phyloP scores from a whole-genome alignment of 2,888 invertebrate species.

The Tineola bisselliella region DNA sequence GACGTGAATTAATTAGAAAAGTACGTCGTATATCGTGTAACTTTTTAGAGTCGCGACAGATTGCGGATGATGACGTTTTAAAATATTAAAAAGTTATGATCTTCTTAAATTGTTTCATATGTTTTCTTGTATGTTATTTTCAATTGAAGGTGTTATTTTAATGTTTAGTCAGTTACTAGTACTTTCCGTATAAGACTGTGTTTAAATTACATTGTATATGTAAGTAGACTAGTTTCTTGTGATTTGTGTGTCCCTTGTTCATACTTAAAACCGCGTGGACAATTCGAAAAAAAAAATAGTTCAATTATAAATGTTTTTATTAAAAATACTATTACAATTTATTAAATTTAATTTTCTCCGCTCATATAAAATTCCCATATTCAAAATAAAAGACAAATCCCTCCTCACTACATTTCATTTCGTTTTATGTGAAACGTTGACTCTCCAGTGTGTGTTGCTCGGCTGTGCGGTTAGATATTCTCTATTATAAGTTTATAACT shows the following conservation, averaged over 20 bases:
- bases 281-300: too few species aligned
- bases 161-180: too few species aligned
- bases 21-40: not conserved
- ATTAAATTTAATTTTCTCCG: too few species aligned
- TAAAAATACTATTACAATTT: too few species aligned
- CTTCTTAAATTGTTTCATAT: not conserved
- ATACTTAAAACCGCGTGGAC: too few species aligned
- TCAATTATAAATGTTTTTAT: too few species aligned
- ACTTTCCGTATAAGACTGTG: too few species aligned
- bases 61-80: not conserved
- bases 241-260: too few species aligned
- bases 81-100: not conserved
- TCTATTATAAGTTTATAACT: not conserved
- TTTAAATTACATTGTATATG: too few species aligned
- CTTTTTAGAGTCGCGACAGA: not conserved
- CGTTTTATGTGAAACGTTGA: not conserved
- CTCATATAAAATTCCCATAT: not conserved
- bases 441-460: not conserved
- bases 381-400: not conserved
- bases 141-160: too few species aligned
- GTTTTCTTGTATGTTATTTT: too few species aligned
- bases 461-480: not conserved
- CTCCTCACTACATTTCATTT: not conserved
- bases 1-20: conserved; percentile 13
- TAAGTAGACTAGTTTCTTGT: too few species aligned